Percentiles rank a stretch among this genome's conserved stretches.
Conservation (phyloP, 1,140 invertebrate species). For the Anastatus disparis region DNA sequence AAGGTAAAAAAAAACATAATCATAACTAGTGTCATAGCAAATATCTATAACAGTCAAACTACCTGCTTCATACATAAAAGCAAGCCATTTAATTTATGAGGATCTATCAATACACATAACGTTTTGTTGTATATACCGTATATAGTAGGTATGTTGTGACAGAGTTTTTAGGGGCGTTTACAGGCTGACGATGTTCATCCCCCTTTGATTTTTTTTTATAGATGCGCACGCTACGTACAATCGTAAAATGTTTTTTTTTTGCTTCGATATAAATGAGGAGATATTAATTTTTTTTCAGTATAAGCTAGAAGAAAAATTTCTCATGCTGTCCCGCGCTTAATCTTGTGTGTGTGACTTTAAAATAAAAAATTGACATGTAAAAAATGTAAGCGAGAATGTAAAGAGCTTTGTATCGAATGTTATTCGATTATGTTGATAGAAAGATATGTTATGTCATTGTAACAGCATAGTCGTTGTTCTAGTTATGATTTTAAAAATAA, state of each 20-base stretch:
- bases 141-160: conserved; percentile 52
- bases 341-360: too few relatives aligned
- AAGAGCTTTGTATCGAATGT: neutral
- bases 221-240: too few relatives aligned
- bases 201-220: too few relatives aligned
- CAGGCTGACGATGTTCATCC: conserved; percentile 43
- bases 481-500: too few relatives aligned
- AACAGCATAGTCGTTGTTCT: too few relatives aligned
- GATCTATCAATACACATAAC: neutral
- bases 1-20: too few relatives aligned
- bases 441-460: too few relatives aligned
- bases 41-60: too few relatives aligned
- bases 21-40: too few relatives aligned
- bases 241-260: too few relatives aligned
- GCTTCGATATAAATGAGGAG: conserved; percentile 48
- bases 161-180: conserved; percentile 52
- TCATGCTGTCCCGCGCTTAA: neutral
- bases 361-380: too few relatives aligned
- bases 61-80: too few relatives aligned
- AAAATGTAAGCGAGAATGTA: neutral
- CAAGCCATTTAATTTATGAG: neutral
- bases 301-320: neutral
- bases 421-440: neutral
- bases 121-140: neutral
- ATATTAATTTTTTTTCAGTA: conserved; percentile 50